phyloP scores from a whole-genome alignment of 2,888 invertebrate genomes.

The Mellilla xanthometata region DNA sequence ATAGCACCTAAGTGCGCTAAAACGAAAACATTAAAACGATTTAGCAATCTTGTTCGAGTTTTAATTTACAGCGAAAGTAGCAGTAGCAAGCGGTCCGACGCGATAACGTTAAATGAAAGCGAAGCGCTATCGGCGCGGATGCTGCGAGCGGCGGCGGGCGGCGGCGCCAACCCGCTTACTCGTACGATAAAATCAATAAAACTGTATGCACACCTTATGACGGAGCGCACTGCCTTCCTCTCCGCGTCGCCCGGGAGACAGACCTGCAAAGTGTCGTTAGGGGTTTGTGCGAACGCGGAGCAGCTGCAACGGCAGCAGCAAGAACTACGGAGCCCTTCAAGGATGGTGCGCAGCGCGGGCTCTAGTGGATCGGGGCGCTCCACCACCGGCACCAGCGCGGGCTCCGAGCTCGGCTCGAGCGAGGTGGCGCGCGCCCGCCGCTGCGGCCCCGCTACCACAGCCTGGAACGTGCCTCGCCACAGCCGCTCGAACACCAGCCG shows the following conservation, averaged over 20 bases:
- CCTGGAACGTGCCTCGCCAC: slow-evolving; percentile 86
- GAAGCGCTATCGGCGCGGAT: slow-evolving; percentile 26
- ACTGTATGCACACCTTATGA: slow-evolving; percentile 83
- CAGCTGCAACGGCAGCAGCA: slow-evolving; percentile 78
- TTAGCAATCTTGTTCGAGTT: slow-evolving; percentile 28
- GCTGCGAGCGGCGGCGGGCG: slow-evolving; percentile 26
- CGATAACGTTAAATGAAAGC: slow-evolving; percentile 41
- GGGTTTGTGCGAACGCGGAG: slow-evolving; percentile 50
- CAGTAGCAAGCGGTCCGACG: slow-evolving; percentile 3
- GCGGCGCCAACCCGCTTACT: slow-evolving; percentile 35
- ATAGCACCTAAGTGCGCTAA: slow-evolving; percentile 78
- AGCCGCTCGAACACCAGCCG: slow-evolving; percentile 87
- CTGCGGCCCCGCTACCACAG: slow-evolving; percentile 65
- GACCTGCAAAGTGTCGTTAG: slow-evolving; percentile 79
- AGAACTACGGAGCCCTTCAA: slow-evolving; percentile 61
- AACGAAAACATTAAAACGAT: slow-evolving; percentile 66
- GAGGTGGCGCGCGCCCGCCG: slow-evolving; percentile 68
- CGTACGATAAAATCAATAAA: slow-evolving; percentile 47
- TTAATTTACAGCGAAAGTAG: slow-evolving; percentile 2
- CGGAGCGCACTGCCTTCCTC: slow-evolving; percentile 84
- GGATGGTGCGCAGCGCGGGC: slow-evolving; percentile 65
- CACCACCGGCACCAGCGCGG: slow-evolving; percentile 49
- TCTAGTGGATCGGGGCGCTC: slow-evolving; percentile 67
- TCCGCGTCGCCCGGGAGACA: slow-evolving; percentile 76
- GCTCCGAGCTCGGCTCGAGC: slow-evolving; percentile 54